Percentiles rank a stretch among this genome's conserved stretches.
Conservation (phyloP, 2,888 invertebrate species). For the Nemotelus pantherinus region DNA sequence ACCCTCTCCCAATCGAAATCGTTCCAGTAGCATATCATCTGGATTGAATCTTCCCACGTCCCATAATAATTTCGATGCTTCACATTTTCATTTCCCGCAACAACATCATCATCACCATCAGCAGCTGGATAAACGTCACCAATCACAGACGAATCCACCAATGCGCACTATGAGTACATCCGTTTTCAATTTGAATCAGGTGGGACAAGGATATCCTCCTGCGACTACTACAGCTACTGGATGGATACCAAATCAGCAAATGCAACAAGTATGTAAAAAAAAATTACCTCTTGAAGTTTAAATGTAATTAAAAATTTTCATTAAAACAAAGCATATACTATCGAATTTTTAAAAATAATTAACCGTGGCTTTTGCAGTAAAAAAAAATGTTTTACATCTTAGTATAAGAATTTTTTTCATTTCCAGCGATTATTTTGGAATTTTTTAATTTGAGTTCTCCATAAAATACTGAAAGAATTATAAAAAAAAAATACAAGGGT, state of each 20-base stretch:
- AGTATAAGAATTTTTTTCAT: too few relatives aligned
- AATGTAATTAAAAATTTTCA: background rate
- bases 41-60: constrained; percentile 58
- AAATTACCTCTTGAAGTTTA: background rate
- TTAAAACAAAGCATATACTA: background rate
- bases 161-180: constrained; percentile 65
- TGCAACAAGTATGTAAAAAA: constrained; percentile 62
- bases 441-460: too few relatives aligned
- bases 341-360: background rate
- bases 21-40: constrained; percentile 64
- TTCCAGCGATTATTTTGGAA: too few relatives aligned
- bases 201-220: constrained; percentile 57
- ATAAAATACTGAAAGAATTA: too few relatives aligned
- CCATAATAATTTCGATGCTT: constrained; percentile 50
- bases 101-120: constrained; percentile 54
- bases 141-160: constrained; percentile 44
- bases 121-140: constrained; percentile 48
- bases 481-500: too few relatives aligned
- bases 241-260: constrained; percentile 62
- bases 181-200: constrained; percentile 68
- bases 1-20: constrained; percentile 64
- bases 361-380: too few relatives aligned
- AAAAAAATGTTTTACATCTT: too few relatives aligned
- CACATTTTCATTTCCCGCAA: constrained; percentile 63
- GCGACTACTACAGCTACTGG: constrained; percentile 52